These are phyloP conservation scores for Arvicanthis niloticus DNA, from an alignment of 2,113 vertebrate species.

Conservation along the genomic window DNA sequence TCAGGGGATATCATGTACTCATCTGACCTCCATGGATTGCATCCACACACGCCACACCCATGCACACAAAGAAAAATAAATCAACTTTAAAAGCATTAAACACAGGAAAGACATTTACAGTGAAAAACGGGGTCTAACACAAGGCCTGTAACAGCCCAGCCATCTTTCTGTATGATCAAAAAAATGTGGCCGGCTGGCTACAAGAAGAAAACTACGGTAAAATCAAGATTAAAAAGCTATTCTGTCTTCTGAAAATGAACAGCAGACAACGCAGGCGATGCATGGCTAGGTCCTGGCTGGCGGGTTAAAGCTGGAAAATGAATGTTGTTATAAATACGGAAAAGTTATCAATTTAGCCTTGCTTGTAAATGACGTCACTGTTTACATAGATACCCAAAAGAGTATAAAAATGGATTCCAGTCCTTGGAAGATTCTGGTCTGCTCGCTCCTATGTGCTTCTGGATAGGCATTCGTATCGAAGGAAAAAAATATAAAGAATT, in stretches of 20 bases:
- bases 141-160: background rate
- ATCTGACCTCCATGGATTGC: background rate
- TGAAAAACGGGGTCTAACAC: background rate
- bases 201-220: background rate
- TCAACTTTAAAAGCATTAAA: background rate
- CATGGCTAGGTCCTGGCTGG: background rate
- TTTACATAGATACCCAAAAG: background rate
- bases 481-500: background rate
- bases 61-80: background rate
- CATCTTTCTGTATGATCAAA: background rate
- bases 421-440: background rate
- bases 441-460: background rate
- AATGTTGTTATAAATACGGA: background rate
- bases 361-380: background rate
- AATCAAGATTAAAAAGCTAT: background rate
- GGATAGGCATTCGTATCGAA: background rate
- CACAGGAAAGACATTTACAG: background rate
- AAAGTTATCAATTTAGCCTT: background rate
- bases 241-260: background rate
- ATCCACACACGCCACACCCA: background rate
- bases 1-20: background rate
- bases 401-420: background rate
- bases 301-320: background rate
- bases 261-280: background rate
- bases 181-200: background rate